phyloP scores from a whole-genome alignment of 2,113 vertebrate species.

The Proterorhinus semilunaris region DNA sequence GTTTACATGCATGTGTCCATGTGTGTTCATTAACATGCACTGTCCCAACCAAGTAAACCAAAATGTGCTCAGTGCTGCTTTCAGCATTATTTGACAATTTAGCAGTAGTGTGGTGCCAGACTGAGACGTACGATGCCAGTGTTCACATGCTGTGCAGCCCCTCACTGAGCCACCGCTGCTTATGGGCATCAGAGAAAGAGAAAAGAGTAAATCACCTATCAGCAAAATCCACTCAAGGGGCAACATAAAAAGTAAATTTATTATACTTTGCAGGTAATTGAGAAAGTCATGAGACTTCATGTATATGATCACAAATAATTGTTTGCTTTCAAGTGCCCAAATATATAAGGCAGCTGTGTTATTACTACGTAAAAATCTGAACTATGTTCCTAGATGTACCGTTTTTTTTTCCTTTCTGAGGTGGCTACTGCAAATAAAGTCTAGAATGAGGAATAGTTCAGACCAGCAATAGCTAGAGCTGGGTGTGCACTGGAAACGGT shows the following conservation, averaged over 20 bases:
- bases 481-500: no score
- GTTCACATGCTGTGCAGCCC: slow-evolving; percentile 41
- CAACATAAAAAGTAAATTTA: slow-evolving; percentile 15
- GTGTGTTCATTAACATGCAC: no score
- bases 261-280: not conserved
- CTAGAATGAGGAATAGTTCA: no score
- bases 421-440: no score
- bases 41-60: no score
- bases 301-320: not conserved
- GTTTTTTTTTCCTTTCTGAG: no score
- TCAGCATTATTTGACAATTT: slow-evolving; percentile 46
- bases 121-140: slow-evolving; percentile 31
- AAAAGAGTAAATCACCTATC: slow-evolving; percentile 20
- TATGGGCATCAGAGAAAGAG: slow-evolving; percentile 20
- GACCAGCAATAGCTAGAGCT: no score
- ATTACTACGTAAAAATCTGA: no score
- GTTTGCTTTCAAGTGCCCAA: no score
- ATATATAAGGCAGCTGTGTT: not conserved
- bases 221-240: slow-evolving; percentile 21
- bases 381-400: no score
- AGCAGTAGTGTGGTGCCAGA: slow-evolving; percentile 15
- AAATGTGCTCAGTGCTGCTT: not conserved
- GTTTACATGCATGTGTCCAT: no score
- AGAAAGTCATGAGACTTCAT: not conserved
- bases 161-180: slow-evolving; percentile 28